phyloP scores from a whole-genome alignment of 2,797 vertebrate genomes.

The Melanotaenia pygmaea region DNA sequence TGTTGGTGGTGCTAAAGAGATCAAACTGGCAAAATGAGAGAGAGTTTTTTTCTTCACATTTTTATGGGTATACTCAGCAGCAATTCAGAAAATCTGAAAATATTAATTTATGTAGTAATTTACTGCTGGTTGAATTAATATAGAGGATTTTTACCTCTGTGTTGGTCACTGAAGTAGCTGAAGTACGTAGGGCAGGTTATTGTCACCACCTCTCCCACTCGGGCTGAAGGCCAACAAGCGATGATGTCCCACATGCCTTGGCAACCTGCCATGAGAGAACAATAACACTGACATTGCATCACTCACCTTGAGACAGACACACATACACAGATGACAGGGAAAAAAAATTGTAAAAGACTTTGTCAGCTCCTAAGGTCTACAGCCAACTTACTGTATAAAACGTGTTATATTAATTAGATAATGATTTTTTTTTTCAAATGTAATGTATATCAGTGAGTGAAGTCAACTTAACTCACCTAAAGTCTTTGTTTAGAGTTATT shows the following conservation, averaged over 20 bases:
- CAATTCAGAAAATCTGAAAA: not conserved
- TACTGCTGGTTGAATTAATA: not conserved
- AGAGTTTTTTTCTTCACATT: not conserved
- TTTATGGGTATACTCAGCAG: not conserved
- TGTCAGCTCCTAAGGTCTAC: not conserved
- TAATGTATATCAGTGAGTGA: too few species aligned
- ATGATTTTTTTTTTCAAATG: too few species aligned
- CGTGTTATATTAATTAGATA: not conserved
- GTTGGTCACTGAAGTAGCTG: conserved; percentile 85
- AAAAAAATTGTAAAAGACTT: not conserved
- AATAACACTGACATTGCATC: conserved; percentile 40
- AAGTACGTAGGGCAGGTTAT: conserved; percentile 89
- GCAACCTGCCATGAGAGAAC: conserved; percentile 84
- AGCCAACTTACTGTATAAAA: not conserved
- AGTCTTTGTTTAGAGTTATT: too few species aligned
- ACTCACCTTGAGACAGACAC: not conserved
- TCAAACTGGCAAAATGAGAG: not conserved
- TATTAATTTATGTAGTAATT: not conserved
- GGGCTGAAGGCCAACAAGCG: conserved; percentile 92
- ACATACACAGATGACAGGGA: not conserved
- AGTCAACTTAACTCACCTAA: too few species aligned
- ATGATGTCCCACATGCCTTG: conserved; percentile 92
- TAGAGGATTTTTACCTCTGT: conserved; percentile 74
- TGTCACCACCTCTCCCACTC: conserved; percentile 87
- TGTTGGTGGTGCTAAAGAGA: not conserved